Conservation (phyloP, 2,888 invertebrate species). For the Ochropleura leucogaster region DNA sequence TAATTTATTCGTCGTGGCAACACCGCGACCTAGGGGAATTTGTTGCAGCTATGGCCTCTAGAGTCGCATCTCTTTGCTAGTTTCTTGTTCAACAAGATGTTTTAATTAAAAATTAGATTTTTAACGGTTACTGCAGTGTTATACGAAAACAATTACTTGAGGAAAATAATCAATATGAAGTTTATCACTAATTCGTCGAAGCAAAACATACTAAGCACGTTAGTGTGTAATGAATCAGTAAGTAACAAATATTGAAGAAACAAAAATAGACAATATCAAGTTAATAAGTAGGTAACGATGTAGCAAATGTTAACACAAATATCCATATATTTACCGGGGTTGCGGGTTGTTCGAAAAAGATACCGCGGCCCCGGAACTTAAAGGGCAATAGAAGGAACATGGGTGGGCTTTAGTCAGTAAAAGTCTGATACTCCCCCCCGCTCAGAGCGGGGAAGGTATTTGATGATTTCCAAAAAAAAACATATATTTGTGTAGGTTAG, state of each 20-base stretch:
- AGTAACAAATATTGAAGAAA: neutral
- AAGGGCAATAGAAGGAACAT: too few species aligned
- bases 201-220: neutral
- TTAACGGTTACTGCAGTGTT: neutral
- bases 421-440: too few species aligned
- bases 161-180: neutral
- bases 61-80: constrained; percentile 42
- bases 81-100: constrained; percentile 44
- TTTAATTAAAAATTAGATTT: constrained; percentile 27
- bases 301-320: neutral
- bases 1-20: constrained; percentile 62
- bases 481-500: neutral
- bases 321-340: too few species aligned
- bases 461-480: too few species aligned
- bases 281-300: neutral
- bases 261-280: neutral
- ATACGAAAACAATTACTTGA: neutral
- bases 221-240: neutral
- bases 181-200: neutral
- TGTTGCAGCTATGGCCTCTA: constrained; percentile 36
- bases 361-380: too few species aligned
- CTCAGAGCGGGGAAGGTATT: too few species aligned
- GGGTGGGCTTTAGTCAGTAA: too few species aligned
- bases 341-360: too few species aligned
- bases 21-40: constrained; percentile 49